These are phyloP conservation scores for Zaprionus kolodkinae DNA, from an alignment of 1,140 invertebrate species.

Conservation along the genomic window DNA sequence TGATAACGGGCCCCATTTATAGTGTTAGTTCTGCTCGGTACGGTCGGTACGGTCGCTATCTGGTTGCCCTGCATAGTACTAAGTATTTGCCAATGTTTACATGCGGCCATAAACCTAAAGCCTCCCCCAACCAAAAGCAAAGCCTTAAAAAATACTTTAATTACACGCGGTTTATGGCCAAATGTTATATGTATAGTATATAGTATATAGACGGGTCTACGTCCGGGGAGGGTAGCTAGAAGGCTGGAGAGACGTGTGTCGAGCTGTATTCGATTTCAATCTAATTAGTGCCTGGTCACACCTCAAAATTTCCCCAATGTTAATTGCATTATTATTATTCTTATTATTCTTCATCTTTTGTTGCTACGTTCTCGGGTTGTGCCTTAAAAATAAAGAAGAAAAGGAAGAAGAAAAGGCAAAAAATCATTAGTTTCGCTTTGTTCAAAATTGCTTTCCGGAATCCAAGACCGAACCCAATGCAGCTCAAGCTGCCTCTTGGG, in stretches of 20 bases:
- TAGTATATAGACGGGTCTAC: not conserved
- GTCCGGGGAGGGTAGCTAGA: not conserved
- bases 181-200: slow-evolving; percentile 18
- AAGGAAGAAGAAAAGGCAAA: not conserved
- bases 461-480: not conserved
- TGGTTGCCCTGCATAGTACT: slow-evolving; percentile 32
- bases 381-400: slow-evolving; percentile 11
- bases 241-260: not conserved
- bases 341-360: slow-evolving; percentile 30
- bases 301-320: slow-evolving; percentile 36
- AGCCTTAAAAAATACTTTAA: slow-evolving; percentile 79
- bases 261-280: slow-evolving; percentile 36
- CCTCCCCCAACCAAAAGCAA: slow-evolving; percentile 44
- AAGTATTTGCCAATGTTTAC: slow-evolving; percentile 68
- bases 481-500: not conserved
- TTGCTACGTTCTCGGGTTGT: slow-evolving; percentile 24
- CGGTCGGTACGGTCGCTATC: not conserved
- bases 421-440: slow-evolving; percentile 45
- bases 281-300: slow-evolving; percentile 58
- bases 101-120: slow-evolving; percentile 63
- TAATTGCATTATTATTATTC: slow-evolving; percentile 51
- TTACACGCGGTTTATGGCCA: slow-evolving; percentile 73
- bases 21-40: slow-evolving; percentile 20
- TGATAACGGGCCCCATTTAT: slow-evolving; percentile 63
- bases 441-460: slow-evolving; percentile 36